Conservation (phyloP, 2,113 vertebrate species). For the Mionectes macconnelli region DNA sequence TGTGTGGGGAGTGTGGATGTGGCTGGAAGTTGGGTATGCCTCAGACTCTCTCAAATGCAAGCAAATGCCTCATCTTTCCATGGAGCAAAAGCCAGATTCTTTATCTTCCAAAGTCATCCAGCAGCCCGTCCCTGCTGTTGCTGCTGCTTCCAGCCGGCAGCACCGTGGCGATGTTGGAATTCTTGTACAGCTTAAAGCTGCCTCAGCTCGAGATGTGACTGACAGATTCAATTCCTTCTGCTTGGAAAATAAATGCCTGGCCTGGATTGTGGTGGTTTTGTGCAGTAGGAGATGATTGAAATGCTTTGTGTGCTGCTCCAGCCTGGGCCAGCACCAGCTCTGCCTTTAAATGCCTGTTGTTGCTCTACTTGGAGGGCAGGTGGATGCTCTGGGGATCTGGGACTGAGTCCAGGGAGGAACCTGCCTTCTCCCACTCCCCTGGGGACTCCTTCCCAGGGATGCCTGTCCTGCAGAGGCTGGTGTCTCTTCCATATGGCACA, state of each 20-base stretch:
- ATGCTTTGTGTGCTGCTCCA: background rate
- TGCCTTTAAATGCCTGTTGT: background rate
- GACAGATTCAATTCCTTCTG: background rate
- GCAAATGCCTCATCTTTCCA: background rate
- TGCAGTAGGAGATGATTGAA: background rate
- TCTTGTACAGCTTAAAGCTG: background rate
- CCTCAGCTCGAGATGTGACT: background rate
- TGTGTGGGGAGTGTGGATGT: no score
- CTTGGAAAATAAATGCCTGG: background rate
- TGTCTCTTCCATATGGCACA: background rate
- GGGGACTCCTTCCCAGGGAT: background rate
- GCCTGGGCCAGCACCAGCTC: background rate
- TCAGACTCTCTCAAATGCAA: background rate
- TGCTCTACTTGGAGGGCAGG: background rate
- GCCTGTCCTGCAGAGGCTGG: fast-evolving
- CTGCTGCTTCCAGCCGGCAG: background rate
- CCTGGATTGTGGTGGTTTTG: background rate
- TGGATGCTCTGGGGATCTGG: background rate
- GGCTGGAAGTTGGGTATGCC: background rate
- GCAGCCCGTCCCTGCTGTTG: background rate
- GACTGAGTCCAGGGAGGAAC: background rate
- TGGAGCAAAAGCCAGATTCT: background rate
- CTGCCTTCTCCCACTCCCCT: fast-evolving
- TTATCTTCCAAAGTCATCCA: background rate
- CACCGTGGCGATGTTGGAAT: fast-evolving